Base-by-base conservation (phyloP, 23 tunicate species). In the Halocynthia aurantium region DNA sequence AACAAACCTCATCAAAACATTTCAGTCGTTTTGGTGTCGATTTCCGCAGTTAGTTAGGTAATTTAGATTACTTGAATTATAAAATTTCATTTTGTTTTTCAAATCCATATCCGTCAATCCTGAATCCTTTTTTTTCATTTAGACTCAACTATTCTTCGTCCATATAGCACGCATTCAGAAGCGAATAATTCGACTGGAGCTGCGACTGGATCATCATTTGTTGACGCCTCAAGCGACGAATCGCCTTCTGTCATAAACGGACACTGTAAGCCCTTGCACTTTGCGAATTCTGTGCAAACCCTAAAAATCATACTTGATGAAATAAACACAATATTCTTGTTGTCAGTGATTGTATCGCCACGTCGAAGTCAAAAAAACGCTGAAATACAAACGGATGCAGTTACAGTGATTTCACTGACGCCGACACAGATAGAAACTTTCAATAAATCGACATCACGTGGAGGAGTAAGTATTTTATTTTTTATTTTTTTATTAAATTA, bases 111-210 rank as follows among this genome's bases (percentile, higher is more conserved):
- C 17, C 63, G 4, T 58, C 63, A 13, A 58, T 1, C 15, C 63
- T 58, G 63, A 58, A 58, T n/a, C 1, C 15, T n/a, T 15, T 58
- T 13, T 58, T 4, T 58, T 57, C 22, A 9, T 65, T 15, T 65
- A 11, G 10, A 65, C 49, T 65, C 70, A 15, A 65, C 19, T 8
- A 72, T 72, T 61, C 82, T 64, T 6, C 83, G 93, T 17, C 93
- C 80, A 6, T 74, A 65, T 83, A 87, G 93, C 57, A 15, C 81
- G 50, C 93, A 87, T 71, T 87, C 93, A n/a, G 93, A 85, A 62
- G 81, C 73, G n/a, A 84, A 86, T 69, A 71, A 83, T 5, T 31
- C 44, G 44, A 31, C 44, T 31, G 44, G 44, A 31, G 44, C 44
- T 4, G 44, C 44, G 44, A 81, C 50, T 57, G 76, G 82, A 5